Evolutionary conservation across 37 sponge, comb jelly and placozoan species (phyloP), one percentile per base, ranked within the genome.

Genomic region (Crambe crambe): DNA sequence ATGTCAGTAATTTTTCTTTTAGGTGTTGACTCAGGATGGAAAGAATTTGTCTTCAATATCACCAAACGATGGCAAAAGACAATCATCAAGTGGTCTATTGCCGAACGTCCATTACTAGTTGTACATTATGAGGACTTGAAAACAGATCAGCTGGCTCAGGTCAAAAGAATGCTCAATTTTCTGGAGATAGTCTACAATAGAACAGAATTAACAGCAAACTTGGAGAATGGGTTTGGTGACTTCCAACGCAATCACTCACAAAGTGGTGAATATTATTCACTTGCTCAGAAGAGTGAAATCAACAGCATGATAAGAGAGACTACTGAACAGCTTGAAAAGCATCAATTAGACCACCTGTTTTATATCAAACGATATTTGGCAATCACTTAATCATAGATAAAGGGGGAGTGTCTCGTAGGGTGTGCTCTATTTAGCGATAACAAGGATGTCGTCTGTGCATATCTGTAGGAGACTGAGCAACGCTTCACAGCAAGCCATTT

Each of bases 71-170:
- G 82, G 82, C 40, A 69, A 15, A 70, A 35, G 41, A 60, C 40
- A 20, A 42, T 82, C 25, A 35, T 38, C 17, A 62, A 76, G 0
- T 87, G 88, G 88, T 20, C 81, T 44, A 42, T 56, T 3, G 21
- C 42, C 4, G 40, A 17, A 31, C 66, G 36, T 58, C 41, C 76
- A 2, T 26, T 81, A 15, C 51, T 70, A 5, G 72, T 87, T 1
- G 77, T 87, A 2, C 42, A 68, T 12, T 87, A 70, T 40, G 88
- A 87, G 39, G 77, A 81, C 37, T 32, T 87, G 81, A 17, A 59
- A 37, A 70, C 21, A 26, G 43, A 80, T 29, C 42, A 61, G 3
- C n/a, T 82, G 18, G 2, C 34, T 31, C 64, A 82, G 61, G 47
- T 44, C 10, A 30, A 42, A 36, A 62, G 72, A 44, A 62, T 82